These are phyloP conservation scores for Reticulitermes speratus DNA, from an alignment of 1,140 invertebrate genomes.

Conservation along the genomic window DNA sequence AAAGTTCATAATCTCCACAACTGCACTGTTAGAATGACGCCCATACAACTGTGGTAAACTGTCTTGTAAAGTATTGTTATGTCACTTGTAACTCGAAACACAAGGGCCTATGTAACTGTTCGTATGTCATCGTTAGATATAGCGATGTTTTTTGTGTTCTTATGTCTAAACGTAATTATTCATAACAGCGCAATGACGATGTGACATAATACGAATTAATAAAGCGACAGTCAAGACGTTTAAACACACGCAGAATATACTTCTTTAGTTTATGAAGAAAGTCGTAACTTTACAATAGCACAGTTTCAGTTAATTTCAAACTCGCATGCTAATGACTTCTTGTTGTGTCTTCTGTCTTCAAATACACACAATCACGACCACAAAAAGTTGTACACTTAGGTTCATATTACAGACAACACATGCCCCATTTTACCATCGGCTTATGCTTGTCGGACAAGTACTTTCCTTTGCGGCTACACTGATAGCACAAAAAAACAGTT, in stretches of 20 bases:
- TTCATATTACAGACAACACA: neutral
- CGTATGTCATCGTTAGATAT: neutral
- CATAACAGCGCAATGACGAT: neutral
- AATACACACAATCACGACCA: neutral
- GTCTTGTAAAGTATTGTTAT: neutral
- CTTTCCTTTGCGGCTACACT: neutral
- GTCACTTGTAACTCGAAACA: constrained; percentile 1
- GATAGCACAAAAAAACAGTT: neutral
- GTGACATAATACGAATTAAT: neutral
- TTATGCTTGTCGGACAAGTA: neutral
- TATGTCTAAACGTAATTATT: neutral
- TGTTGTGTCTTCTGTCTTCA: neutral
- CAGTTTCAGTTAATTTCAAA: neutral
- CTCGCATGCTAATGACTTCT: neutral
- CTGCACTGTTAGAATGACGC: neutral
- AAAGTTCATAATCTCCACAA: neutral
- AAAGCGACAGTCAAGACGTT: neutral
- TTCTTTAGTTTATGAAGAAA: neutral
- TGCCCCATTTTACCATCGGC: neutral
- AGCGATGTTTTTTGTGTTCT: neutral
- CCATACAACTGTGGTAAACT: neutral
- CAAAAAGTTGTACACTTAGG: neutral
- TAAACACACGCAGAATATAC: neutral
- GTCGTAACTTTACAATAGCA: neutral
- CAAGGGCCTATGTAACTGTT: neutral